These are phyloP conservation scores for Yponomeuta plumbellus DNA, from an alignment of 2,888 invertebrate genomes.

Conservation along the genomic window DNA sequence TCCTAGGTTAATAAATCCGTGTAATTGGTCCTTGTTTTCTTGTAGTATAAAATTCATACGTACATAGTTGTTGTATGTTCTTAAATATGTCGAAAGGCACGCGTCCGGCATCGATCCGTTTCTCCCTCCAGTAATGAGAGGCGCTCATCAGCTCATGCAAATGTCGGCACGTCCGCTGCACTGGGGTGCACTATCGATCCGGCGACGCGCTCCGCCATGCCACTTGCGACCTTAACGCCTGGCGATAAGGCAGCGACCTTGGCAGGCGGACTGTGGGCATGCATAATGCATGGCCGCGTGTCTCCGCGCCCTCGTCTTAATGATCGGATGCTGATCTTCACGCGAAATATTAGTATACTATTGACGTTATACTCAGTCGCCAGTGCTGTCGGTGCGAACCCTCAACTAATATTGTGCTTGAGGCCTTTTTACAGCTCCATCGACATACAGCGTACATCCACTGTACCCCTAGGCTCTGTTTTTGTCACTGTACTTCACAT, in stretches of 20 bases:
- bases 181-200: constrained; percentile 36
- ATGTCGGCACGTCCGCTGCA: constrained; percentile 21
- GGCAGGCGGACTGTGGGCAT: constrained; percentile 21
- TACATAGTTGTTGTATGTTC: no score
- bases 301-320: neutral
- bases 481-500: no score
- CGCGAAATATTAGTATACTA: neutral
- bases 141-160: constrained; percentile 35
- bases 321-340: constrained; percentile 15
- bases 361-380: no score
- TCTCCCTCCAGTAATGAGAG: constrained; percentile 33
- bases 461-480: no score
- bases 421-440: no score
- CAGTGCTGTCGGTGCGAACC: no score
- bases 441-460: no score
- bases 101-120: constrained; percentile 6
- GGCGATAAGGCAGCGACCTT: neutral
- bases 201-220: neutral
- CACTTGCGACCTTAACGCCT: neutral
- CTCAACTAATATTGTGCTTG: no score
- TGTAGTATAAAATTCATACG: no score
- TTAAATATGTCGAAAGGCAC: neutral
- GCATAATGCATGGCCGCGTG: constrained; percentile 30
- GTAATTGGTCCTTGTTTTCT: no score
- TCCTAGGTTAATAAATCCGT: no score